A percentile compares a stretch with the other conserved stretches of the same genome.
Conservation (phyloP, 2,113 vertebrate genomes). For the Empidonax alnorum region DNA sequence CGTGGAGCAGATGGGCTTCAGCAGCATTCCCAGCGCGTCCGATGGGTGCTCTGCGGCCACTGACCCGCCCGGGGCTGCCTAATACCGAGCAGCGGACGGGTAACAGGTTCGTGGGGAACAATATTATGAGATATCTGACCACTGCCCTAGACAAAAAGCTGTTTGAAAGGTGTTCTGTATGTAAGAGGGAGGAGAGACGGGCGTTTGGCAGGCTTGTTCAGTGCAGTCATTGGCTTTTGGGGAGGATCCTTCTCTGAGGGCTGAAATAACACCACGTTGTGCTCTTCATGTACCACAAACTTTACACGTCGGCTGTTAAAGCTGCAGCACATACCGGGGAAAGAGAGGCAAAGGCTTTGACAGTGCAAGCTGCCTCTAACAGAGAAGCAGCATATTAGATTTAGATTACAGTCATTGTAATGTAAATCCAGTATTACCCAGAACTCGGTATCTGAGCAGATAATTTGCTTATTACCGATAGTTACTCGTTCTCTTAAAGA, state of each 20-base stretch:
- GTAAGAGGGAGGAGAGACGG: slow-evolving; percentile 39
- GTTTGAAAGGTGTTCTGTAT: neutral
- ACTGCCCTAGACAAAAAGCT: slow-evolving; percentile 18
- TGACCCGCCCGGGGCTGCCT: neutral
- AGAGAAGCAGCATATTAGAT: neutral
- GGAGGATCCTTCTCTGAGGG: slow-evolving; percentile 37
- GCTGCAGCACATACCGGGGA: neutral
- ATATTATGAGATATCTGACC: neutral
- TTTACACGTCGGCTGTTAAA: slow-evolving; percentile 42
- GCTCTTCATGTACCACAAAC: slow-evolving; percentile 40
- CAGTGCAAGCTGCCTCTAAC: neutral
- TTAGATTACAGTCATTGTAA: neutral
- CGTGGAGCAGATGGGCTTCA: slow-evolving; percentile 40
- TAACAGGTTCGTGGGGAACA: slow-evolving; percentile 15
- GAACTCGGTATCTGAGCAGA: neutral
- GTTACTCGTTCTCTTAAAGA: neutral
- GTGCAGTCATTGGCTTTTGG: slow-evolving; percentile 62
- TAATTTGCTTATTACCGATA: neutral
- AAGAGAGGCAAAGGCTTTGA: neutral
- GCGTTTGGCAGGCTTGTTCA: slow-evolving; percentile 21
- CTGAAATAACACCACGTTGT: slow-evolving; percentile 43
- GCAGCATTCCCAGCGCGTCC: neutral
- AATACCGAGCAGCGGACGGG: neutral
- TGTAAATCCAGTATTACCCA: neutral
- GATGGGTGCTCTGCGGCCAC: neutral